Percentiles rank a stretch among this genome's conserved stretches.
Evolutionary conservation across 2,113 vertebrate genomes (phyloP).

Genomic region (Sinocyclocheilus maitianheensis): DNA sequence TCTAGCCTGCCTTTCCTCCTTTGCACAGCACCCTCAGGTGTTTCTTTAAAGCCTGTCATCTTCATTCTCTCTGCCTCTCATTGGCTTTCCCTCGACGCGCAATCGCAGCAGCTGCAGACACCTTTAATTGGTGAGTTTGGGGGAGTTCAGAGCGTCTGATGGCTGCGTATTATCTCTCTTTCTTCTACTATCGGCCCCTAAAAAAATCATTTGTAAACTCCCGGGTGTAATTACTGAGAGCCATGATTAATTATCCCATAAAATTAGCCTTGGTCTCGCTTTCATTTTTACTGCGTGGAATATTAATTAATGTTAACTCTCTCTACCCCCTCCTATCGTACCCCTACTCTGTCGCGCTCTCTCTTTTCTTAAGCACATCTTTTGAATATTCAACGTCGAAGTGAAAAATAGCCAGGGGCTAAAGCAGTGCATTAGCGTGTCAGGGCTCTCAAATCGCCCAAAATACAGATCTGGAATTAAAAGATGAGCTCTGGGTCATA

Average conservation of each 20-base stretch:
- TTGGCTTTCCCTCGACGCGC: conserved; percentile 87
- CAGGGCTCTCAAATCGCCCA: conserved; percentile 85
- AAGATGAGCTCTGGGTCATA: conserved; percentile 82
- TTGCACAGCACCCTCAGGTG: conserved; percentile 82
- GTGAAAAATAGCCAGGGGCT: conserved; percentile 89
- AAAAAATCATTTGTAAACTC: conserved; percentile 99
- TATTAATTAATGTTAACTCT: conserved; percentile 99
- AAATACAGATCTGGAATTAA: conserved; percentile 77
- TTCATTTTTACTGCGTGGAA: conserved; percentile 98
- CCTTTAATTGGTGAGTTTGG: conserved; percentile 96
- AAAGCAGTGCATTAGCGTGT: conserved; percentile 81
- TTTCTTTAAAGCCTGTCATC: conserved; percentile 79
- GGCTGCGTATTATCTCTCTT: conserved; percentile 88
- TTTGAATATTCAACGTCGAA: conserved; percentile 95
- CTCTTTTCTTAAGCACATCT: conserved; percentile 84
- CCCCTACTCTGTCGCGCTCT: conserved; percentile 26
- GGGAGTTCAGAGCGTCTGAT: conserved; percentile 96
- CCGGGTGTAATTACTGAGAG: conserved; percentile 98
- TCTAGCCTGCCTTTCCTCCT: conserved; percentile 70
- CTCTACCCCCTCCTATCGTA: conserved; percentile 27
- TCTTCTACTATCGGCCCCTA: conserved; percentile 92
- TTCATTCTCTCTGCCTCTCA: conserved; percentile 83
- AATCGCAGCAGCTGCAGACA: conserved; percentile 94
- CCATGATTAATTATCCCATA: conserved; percentile 99
- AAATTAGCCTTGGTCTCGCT: conserved; percentile 99